A percentile compares a stretch with the other conserved stretches of the same genome.
Evolutionary conservation across 2,888 invertebrate species (phyloP).

Genomic region (Drosophila birchii): DNA sequence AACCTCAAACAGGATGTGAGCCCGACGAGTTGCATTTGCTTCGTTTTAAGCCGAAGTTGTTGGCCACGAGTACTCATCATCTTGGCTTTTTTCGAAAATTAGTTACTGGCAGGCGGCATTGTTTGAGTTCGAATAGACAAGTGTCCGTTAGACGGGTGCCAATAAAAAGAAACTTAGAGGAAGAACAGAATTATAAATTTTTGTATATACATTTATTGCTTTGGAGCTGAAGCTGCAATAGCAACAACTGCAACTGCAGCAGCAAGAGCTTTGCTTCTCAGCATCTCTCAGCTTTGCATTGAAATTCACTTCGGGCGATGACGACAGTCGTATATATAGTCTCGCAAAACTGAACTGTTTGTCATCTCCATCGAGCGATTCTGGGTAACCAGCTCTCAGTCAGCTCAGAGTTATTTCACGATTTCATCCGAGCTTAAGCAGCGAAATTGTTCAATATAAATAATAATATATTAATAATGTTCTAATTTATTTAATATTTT

Average conservation of each 20-base stretch:
- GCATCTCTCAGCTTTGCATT: slow-evolving; percentile 58
- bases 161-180: slow-evolving; percentile 51
- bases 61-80: slow-evolving; percentile 14
- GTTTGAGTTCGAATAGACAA: slow-evolving; percentile 16
- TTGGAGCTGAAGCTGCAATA: slow-evolving; percentile 37
- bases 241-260: slow-evolving; percentile 25
- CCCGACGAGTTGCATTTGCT: slow-evolving; percentile 5
- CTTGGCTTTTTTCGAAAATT: slow-evolving; percentile 19
- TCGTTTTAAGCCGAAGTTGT: slow-evolving; percentile 8
- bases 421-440: background rate
- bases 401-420: slow-evolving; percentile 15
- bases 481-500: too few species aligned
- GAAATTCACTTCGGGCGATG: slow-evolving; percentile 70
- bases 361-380: slow-evolving; percentile 40
- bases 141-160: slow-evolving; percentile 28
- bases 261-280: background rate
- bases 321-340: slow-evolving; percentile 62
- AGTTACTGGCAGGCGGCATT: slow-evolving; percentile 23
- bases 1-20: slow-evolving; percentile 35
- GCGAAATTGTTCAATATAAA: too few species aligned
- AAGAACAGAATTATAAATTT: slow-evolving; percentile 54
- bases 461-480: too few species aligned
- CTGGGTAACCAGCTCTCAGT: slow-evolving; percentile 21
- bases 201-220: slow-evolving; percentile 43
- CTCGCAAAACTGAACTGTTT: slow-evolving; percentile 56